Base-by-base conservation (phyloP, 1,140 invertebrate species). In the Lutraria rhynchaena region DNA sequence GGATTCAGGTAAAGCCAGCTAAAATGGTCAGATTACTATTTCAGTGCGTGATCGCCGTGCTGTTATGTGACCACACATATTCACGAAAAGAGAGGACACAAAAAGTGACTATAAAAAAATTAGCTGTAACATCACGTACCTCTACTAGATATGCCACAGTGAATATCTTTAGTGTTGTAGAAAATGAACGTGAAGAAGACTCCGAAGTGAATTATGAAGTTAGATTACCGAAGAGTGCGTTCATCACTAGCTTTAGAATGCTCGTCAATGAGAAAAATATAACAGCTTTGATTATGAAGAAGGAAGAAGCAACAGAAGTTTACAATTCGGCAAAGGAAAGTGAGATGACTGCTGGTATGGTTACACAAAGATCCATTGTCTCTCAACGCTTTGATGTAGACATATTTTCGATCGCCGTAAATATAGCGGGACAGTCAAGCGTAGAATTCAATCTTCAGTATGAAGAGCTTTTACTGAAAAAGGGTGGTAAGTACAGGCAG, bases 61-160 rank as follows among this genome's bases (percentile, higher is more conserved):
- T n/a, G n/a, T n/a, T n/a, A n/a, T n/a, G n/a, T n/a, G n/a, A n/a
- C n/a, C n/a, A n/a, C n/a, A n/a, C n/a, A n/a, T n/a, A n/a, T n/a
- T n/a, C n/a, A n/a, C n/a, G n/a, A n/a, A n/a, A n/a, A n/a, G n/a
- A n/a, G n/a, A n/a, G n/a, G n/a, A n/a, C n/a, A n/a, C n/a, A n/a
- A n/a, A n/a, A 5, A 19, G 27, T 73, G 1, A 49, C 67, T 11
- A 27, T 67, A 29, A 49, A 17, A 13, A 53, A 61, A 44, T 37
- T 78, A 27, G 31, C 49, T 4, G 31, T 78, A 17, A 67, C 11
- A 24, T 78, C 61, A 3, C 22, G 9, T 35, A 24, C 33, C 33
- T 51, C 75, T 24, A 29, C 49, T 7, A 67, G 73, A 33, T 75
- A 55, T 75, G 73, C 73, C n/a, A 49, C 60, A 9, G 73, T 75